Percentiles rank a stretch among this genome's conserved stretches.
phyloP scores from a whole-genome alignment of 1,140 invertebrate genomes.

The Galendromus occidentalis region DNA sequence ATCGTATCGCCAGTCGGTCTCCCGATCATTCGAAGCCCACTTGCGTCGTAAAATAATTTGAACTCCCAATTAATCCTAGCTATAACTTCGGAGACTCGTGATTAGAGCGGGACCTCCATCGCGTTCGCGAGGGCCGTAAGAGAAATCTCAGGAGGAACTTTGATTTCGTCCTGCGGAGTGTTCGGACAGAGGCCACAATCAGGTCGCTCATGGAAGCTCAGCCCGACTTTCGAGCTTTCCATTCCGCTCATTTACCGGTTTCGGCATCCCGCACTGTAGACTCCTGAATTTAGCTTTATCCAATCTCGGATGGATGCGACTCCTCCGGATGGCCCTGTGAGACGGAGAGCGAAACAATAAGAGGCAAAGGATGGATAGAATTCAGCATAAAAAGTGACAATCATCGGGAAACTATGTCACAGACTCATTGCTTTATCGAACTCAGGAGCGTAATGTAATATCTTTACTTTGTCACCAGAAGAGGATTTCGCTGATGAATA shows the following conservation, averaged over 20 bases:
- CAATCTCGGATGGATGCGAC: neutral
- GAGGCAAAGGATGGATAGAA: neutral
- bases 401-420: neutral
- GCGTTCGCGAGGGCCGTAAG: too few species aligned
- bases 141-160: too few species aligned
- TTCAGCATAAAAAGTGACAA: neutral
- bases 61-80: too few species aligned
- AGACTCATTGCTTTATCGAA: neutral
- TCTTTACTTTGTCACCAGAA: neutral
- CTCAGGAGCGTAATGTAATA: neutral
- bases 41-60: too few species aligned
- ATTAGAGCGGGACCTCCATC: too few species aligned
- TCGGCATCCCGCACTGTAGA: conserved; percentile 4
- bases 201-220: too few species aligned
- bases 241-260: neutral
- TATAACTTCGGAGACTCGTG: too few species aligned
- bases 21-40: too few species aligned
- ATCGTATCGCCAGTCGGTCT: too few species aligned
- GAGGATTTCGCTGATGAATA: neutral
- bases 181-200: too few species aligned
- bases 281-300: neutral
- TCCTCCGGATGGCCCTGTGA: neutral
- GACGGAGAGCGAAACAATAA: neutral
- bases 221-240: neutral
- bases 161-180: too few species aligned